Base-by-base conservation (phyloP, 2,888 invertebrate species). In the Diabrotica balteata region DNA sequence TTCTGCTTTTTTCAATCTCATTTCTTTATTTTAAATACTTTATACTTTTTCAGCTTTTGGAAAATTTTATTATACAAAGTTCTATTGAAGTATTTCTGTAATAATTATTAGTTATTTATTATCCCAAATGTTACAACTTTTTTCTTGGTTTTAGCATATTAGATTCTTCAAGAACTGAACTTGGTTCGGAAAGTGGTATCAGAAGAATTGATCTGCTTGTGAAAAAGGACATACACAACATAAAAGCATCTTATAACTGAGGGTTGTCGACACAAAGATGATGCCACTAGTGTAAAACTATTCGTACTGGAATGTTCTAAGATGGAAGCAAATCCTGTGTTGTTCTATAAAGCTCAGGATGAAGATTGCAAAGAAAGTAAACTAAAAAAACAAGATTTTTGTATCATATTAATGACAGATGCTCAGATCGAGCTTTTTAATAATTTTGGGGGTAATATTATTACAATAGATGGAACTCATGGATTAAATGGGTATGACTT, bases 401-500 rank as follows among this genome's bases (percentile, higher is more conserved):
- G 68, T 63, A 59, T 70, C 22, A 51, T 70, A 44, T 43, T 69
- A 42, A 71, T 71, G 71, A 69, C 55, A 32, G 10, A 45, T 47
- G 57, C 52, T 44, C 69, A 69, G 60, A 50, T 61, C n/a, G n/a
- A 10, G 0, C 67, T 68, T 66, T 42, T 71, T 8, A 42, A 60
- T 43, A 66, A 59, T 53, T 69, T 66, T 71, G 66, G 67, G 7
- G 46, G 44, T 22, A 69, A 69, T 62, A 51, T 71, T 42, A 53
- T 71, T 32, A 53, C 63, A 51, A 46, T 69, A 51, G 71, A 71
- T 63, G 60, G 69, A 5, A 69, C 69, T 11, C 71, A 71, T 45
- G 69, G 71, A 7, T 55, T 71, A 50, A 71, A 71, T 50, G 46
- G 44, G 10, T 71, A 69, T 54, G 64, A 71, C 47, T 71, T 71